phyloP scores from a whole-genome alignment of 2,797 vertebrate species.

The Tamandua tetradactyla region DNA sequence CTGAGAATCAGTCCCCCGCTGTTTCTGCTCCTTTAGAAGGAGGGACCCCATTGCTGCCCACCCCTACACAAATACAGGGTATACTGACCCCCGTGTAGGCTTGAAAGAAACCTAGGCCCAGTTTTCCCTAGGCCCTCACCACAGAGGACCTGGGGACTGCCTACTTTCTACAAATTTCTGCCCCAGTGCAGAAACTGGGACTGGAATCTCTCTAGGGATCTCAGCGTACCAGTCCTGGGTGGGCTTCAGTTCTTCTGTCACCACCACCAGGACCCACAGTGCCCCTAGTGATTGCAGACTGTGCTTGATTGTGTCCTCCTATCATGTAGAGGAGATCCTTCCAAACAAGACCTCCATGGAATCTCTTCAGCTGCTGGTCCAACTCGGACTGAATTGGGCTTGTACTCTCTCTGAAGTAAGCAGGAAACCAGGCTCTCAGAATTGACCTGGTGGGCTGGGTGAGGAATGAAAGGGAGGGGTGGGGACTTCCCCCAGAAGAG shows the following conservation, averaged over 20 bases:
- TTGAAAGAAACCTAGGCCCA: background rate
- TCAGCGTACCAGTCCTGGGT: background rate
- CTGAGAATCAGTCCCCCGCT: background rate
- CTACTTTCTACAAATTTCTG: background rate
- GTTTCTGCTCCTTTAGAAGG: background rate
- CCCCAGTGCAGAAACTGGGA: background rate
- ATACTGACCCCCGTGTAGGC: background rate
- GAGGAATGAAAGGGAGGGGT: background rate
- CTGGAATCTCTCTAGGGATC: background rate
- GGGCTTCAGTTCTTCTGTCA: background rate
- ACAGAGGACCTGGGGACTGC: background rate
- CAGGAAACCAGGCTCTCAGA: background rate
- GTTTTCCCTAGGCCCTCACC: background rate
- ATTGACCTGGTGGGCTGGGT: background rate
- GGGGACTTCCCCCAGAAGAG: background rate
- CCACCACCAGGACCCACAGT: background rate
- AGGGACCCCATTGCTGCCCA: background rate
- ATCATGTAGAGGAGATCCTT: background rate
- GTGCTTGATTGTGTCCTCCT: background rate
- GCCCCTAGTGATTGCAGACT: conserved; percentile 35
- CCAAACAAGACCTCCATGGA: background rate
- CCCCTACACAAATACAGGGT: background rate
- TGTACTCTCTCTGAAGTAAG: background rate
- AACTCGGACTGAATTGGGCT: background rate
- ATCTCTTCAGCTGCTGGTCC: background rate